Evolutionary conservation across 1,140 invertebrate species (phyloP).

Genomic region (Platorchestia sp.): DNA sequence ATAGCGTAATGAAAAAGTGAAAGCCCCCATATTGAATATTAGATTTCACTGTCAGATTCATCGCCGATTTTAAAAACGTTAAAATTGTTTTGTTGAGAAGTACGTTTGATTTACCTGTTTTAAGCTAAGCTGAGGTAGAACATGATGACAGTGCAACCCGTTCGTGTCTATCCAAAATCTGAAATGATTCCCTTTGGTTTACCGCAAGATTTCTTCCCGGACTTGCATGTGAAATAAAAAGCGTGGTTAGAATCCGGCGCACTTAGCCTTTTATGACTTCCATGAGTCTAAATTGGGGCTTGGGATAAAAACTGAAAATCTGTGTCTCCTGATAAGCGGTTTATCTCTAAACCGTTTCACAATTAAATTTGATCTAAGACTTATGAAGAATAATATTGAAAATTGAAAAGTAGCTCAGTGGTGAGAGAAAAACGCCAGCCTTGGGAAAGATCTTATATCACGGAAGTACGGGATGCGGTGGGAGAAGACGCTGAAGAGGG

Average conservation of each 20-base stretch:
- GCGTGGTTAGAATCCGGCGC: neutral
- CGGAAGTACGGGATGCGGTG: constrained; percentile 2
- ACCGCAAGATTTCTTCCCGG: neutral
- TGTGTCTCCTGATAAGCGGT: neutral
- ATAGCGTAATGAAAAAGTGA: neutral
- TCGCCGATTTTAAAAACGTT: neutral
- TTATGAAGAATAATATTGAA: neutral
- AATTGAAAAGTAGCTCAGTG: neutral
- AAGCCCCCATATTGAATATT: neutral
- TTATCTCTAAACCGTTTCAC: neutral
- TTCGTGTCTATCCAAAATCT: neutral
- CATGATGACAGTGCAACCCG: neutral
- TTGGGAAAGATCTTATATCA: neutral
- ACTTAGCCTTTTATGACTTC: neutral
- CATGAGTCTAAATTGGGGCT: neutral
- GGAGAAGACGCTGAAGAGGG: neutral
- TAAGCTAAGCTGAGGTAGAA: neutral
- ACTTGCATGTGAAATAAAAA: neutral
- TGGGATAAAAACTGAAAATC: neutral
- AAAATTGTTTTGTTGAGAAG: neutral
- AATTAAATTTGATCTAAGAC: neutral
- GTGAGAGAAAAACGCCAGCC: neutral
- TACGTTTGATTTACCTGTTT: neutral
- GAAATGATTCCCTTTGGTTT: neutral
- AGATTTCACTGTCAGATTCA: neutral